Evolutionary conservation across 2,888 invertebrate species (phyloP), one percentile per base, ranked within the genome.

Genomic region (Campoplex nolae): DNA sequence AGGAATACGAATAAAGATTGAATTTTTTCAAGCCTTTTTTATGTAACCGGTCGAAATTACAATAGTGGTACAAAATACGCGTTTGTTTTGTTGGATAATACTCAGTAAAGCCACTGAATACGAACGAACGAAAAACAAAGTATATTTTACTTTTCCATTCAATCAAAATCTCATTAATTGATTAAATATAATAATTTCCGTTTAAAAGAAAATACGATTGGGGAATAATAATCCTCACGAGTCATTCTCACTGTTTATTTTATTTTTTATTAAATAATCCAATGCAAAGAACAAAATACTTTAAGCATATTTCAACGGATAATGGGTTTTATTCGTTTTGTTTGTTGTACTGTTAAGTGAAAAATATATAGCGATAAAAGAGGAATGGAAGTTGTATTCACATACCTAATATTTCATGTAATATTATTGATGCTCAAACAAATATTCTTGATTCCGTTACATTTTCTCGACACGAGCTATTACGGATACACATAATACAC

Each of bases 361-460:
- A 78, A 84, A 84, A 23, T 23, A 23, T 56, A 76, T 51, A 68
- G 58, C 35, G 68, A 42, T 70, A 68, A 81, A 45, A 73, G 54
- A 87, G 87, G 84, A 84, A 87, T 87, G 81, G 71, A 87, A 79
- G 79, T 84, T 82, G 78, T 85, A 83, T 79, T 75, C 58, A 71
- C 73, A 54, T 75, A 84, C 28, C 76, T 45, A 68, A 73, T 62
- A 28, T 68, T 65, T 51, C 74, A 81, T 78, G 8, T 38, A 54
- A 75, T 58, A 75, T 58, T 77, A 74, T 28, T 73, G 73, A 81
- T 48, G 70, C 54, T 79, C 45, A 73, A 79, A 87, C 65, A 38
- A 70, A 68, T 48, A n/a, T 7, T 76, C 76, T 81, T 81, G 48
- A 78, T 79, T 76, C 78, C 75, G 65, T 82, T 75, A 87, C 84